These are phyloP conservation scores for Brachionus rotundiformis DNA, from an alignment of 1,140 invertebrate genomes.

Conservation along the genomic window DNA sequence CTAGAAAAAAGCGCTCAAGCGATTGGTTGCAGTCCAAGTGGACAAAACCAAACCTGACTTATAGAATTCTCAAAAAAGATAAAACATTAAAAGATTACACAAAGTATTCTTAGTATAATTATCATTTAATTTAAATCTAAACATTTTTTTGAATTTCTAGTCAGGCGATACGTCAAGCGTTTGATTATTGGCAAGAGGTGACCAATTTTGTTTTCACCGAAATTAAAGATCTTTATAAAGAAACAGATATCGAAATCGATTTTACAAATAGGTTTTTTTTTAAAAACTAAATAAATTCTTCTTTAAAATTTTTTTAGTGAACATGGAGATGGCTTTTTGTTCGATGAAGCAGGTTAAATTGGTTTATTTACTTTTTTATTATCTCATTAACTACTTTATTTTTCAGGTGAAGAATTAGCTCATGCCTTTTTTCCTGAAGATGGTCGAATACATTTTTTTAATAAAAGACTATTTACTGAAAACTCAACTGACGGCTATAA, in stretches of 20 bases:
- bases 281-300: background rate
- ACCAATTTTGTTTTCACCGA: conserved; percentile 16
- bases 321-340: conserved; percentile 6
- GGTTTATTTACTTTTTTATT: background rate
- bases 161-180: background rate
- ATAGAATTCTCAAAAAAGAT: background rate
- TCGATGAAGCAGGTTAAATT: conserved; percentile 14
- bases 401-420: conserved; percentile 9
- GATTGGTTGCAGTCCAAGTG: background rate
- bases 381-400: background rate
- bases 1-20: background rate
- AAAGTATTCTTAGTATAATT: background rate
- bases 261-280: background rate
- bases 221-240: background rate
- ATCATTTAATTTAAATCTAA: too few species aligned
- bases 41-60: background rate
- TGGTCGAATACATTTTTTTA: conserved; percentile 20
- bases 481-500: conserved; percentile 18
- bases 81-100: conserved; percentile 17
- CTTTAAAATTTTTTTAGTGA: background rate
- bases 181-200: conserved; percentile 28
- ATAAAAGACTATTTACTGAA: conserved; percentile 6
- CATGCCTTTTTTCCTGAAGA: conserved; percentile 19
- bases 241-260: conserved; percentile 23
- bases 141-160: background rate